These are phyloP conservation scores for Xanthia togata DNA, from an alignment of 2,888 invertebrate species.

Conservation along the genomic window DNA sequence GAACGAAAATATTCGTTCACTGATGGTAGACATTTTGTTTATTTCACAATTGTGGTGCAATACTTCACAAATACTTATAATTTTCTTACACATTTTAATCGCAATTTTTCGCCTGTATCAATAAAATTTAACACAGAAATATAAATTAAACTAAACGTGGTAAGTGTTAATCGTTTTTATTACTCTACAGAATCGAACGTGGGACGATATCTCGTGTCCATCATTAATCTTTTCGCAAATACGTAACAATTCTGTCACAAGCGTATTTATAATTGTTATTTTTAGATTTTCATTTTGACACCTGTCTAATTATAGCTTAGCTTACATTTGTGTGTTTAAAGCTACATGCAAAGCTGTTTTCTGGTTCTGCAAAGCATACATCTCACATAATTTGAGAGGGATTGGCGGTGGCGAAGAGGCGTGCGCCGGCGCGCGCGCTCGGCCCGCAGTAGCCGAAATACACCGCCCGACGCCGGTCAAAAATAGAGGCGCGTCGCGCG, in stretches of 20 bases:
- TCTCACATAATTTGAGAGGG: conserved; percentile 50
- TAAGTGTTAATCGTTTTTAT: conserved; percentile 55
- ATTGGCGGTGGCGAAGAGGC: conserved; percentile 45
- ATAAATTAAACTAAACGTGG: conserved; percentile 37
- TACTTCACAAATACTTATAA: conserved; percentile 14
- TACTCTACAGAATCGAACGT: conserved; percentile 43
- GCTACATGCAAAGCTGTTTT: conserved; percentile 67
- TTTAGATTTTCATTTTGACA: conserved; percentile 58
- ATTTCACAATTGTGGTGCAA: conserved; percentile 61
- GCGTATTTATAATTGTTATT: conserved; percentile 59
- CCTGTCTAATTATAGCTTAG: conserved; percentile 52
- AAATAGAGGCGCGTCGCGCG: conserved; percentile 83
- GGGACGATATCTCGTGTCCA: conserved; percentile 53
- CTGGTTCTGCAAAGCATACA: conserved; percentile 58
- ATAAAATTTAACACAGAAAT: conserved; percentile 46
- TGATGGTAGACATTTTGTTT: conserved; percentile 21
- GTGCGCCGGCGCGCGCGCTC: conserved; percentile 62
- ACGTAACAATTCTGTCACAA: conserved; percentile 54
- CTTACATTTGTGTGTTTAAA: conserved; percentile 44
- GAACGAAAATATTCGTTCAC: no score
- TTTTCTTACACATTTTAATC: conserved; percentile 18
- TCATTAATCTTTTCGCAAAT: conserved; percentile 62
- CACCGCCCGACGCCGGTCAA: conserved; percentile 82
- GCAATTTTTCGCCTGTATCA: conserved; percentile 23
- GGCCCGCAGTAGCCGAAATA: conserved; percentile 75